Evolutionary conservation across 2,797 vertebrate species (phyloP).

Genomic region (Molossus alvarezi): DNA sequence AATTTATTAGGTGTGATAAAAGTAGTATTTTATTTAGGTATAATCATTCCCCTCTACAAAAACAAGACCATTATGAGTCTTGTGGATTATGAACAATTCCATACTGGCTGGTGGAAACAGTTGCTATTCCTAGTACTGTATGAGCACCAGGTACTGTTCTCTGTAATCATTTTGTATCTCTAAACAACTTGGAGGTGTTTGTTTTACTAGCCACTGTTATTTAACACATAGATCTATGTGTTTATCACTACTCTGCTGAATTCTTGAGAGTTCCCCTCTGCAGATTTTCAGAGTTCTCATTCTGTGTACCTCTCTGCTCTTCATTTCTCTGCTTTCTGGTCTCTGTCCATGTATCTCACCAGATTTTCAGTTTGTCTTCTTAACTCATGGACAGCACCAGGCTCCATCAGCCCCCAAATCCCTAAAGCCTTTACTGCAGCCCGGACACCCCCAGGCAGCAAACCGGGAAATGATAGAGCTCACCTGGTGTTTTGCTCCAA

Average conservation of each 20-base stretch:
- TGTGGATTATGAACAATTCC: neutral
- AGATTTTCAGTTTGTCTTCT: neutral
- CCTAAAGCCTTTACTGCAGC: neutral
- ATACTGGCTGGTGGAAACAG: neutral
- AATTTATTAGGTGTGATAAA: neutral
- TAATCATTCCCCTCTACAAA: neutral
- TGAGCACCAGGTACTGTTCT: neutral
- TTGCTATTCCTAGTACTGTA: neutral
- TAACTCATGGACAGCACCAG: neutral
- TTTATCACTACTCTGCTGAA: neutral
- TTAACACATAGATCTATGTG: neutral
- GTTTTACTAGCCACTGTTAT: neutral
- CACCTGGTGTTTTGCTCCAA: neutral
- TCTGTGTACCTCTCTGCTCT: neutral
- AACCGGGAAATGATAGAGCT: neutral
- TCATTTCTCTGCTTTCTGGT: neutral
- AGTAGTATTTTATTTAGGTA: neutral
- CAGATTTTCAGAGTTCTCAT: neutral
- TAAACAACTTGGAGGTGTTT: neutral
- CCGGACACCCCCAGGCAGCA: neutral
- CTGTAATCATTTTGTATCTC: neutral
- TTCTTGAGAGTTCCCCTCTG: neutral
- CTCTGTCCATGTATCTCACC: neutral
- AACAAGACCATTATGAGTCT: neutral
- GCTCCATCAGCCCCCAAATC: neutral